Evolutionary conservation across 1,140 invertebrate species (phyloP).

Genomic region (Caerostris extrusa): DNA sequence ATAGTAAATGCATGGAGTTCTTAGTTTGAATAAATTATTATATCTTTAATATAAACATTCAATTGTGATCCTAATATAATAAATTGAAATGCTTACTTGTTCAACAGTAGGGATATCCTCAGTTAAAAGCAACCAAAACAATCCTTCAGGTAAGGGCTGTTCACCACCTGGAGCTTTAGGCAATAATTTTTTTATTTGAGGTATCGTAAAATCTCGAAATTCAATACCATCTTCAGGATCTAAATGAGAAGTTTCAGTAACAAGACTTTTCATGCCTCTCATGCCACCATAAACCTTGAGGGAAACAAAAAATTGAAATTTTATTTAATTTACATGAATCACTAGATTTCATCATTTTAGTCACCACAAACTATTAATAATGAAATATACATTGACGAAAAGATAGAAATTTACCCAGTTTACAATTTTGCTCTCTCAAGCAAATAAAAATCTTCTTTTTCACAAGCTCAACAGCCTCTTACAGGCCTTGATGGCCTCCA

Average conservation of each 20-base stretch:
- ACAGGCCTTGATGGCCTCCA: too few relatives aligned
- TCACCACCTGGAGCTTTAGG: conserved; percentile 92
- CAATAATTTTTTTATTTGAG: conserved; percentile 94
- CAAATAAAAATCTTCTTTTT: too few relatives aligned
- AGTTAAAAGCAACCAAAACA: conserved; percentile 97
- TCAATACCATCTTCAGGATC: conserved; percentile 97
- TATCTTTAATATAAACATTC: too few relatives aligned
- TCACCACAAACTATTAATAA: too few relatives aligned
- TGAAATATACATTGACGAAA: too few relatives aligned
- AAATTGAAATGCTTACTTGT: conserved; percentile 83
- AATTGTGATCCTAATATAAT: neutral
- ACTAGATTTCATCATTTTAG: too few relatives aligned
- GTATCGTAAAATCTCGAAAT: conserved; percentile 97
- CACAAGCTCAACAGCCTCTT: too few relatives aligned
- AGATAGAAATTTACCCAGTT: too few relatives aligned
- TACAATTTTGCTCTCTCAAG: too few relatives aligned
- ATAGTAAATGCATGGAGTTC: too few relatives aligned
- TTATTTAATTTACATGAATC: too few relatives aligned
- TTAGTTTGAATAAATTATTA: too few relatives aligned
- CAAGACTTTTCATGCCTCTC: conserved; percentile 96
- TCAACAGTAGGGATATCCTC: conserved; percentile 93
- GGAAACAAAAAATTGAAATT: neutral
- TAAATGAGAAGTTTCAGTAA: conserved; percentile 97
- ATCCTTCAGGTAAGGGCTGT: conserved; percentile 96
- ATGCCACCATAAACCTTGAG: conserved; percentile 97